phyloP scores from a whole-genome alignment of 53 echinoderm and acorn worm genomes.

The Luidia sarsii region DNA sequence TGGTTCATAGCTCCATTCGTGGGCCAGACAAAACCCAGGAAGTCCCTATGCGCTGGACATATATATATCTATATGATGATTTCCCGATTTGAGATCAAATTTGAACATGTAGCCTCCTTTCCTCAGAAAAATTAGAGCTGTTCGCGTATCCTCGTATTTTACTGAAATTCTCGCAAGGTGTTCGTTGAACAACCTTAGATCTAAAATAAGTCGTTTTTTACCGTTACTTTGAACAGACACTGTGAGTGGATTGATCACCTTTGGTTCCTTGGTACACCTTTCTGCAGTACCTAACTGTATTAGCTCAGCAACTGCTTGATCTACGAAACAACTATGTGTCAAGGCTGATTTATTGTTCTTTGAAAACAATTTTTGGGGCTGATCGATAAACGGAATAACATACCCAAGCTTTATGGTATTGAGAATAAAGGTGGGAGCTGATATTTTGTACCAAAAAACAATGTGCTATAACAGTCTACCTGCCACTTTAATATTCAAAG shows the following conservation, averaged over 20 bases:
- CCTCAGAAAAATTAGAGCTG: constrained; percentile 15
- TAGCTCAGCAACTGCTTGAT: background rate
- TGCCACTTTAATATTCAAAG: background rate
- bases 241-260: constrained; percentile 38
- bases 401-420: constrained; percentile 2
- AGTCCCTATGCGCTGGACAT: constrained; percentile 23
- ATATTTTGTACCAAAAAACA: background rate
- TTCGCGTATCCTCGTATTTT: constrained; percentile 41
- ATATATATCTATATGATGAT: constrained; percentile 58
- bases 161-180: constrained; percentile 24
- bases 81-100: constrained; percentile 54
- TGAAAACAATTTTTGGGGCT: background rate
- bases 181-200: constrained; percentile 33
- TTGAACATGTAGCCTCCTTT: constrained; percentile 26
- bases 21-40: constrained; percentile 25
- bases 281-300: background rate
- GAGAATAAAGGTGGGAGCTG: background rate
- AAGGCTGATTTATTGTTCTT: constrained; percentile 26
- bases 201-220: constrained; percentile 60
- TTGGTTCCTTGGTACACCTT: background rate
- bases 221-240: constrained; percentile 47
- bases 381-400: background rate
- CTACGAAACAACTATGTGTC: background rate
- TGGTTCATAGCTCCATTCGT: background rate
- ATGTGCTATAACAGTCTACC: background rate